Evolutionary conservation across 37 sponge, comb jelly and placozoan genomes (phyloP).

Genomic region (Chondrosia reniformis): DNA sequence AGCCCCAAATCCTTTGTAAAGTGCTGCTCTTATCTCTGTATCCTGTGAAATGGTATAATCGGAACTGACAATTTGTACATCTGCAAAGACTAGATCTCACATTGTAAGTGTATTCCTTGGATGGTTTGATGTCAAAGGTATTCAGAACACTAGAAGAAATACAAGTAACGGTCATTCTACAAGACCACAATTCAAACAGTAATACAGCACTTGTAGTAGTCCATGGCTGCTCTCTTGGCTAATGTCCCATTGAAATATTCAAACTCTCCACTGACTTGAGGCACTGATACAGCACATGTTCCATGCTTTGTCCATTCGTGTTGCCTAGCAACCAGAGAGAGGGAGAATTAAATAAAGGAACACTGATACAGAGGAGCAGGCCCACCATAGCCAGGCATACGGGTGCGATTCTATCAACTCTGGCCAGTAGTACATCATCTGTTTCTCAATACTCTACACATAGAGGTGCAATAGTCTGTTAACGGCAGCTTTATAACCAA

Average conservation of each 20-base stretch:
- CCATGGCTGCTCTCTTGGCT: background rate
- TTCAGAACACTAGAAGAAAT: no score
- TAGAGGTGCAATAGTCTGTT: no score
- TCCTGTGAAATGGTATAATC: no score
- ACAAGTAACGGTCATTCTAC: no score
- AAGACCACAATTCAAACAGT: no score
- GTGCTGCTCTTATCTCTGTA: no score
- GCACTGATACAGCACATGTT: background rate
- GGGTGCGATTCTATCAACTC: background rate
- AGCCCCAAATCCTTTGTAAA: no score
- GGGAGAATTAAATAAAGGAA: background rate
- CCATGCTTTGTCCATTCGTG: conserved; percentile 17
- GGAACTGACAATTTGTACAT: no score
- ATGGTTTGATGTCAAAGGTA: no score
- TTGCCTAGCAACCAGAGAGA: background rate
- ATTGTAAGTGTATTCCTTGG: no score
- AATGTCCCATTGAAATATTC: background rate
- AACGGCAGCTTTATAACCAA: no score
- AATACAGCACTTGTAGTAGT: conserved; percentile 11
- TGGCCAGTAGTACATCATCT: background rate
- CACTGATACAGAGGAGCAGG: background rate
- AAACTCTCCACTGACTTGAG: background rate
- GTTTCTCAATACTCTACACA: background rate
- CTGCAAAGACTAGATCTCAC: no score
- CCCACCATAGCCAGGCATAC: conserved; percentile 8